phyloP scores from a whole-genome alignment of 2,113 vertebrate genomes.

The Chaenocephalus aceratus region DNA sequence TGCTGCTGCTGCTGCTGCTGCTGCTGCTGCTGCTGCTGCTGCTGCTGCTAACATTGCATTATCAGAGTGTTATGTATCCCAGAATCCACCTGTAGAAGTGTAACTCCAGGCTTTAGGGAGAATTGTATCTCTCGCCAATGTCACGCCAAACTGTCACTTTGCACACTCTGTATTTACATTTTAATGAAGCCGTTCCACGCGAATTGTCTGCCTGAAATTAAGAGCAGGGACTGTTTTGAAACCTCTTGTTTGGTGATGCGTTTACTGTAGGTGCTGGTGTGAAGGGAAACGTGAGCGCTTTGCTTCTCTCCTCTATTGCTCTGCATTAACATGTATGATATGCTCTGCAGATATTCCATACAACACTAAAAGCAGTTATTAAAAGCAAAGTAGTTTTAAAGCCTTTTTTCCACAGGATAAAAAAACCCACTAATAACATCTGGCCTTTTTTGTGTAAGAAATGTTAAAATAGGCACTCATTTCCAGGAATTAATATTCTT shows the following conservation, averaged over 20 bases:
- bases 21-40: neutral
- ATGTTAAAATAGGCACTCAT: too few relatives aligned
- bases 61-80: neutral
- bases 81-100: constrained; percentile 7
- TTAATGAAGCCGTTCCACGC: constrained; percentile 21
- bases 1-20: neutral
- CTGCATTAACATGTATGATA: neutral
- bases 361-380: neutral
- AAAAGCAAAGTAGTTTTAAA: neutral
- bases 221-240: neutral
- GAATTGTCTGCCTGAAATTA: constrained; percentile 6
- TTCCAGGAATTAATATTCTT: too few relatives aligned
- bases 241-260: constrained; percentile 8
- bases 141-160: neutral
- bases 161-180: constrained; percentile 23
- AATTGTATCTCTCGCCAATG: neutral
- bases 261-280: neutral
- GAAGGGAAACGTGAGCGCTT: neutral
- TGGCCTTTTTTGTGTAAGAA: too few relatives aligned
- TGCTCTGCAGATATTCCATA: neutral
- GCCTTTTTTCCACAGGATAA: too few relatives aligned
- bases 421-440: too few relatives aligned
- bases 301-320: neutral
- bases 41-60: neutral
- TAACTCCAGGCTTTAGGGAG: neutral